Percentiles rank a stretch among this genome's conserved stretches.
These are phyloP conservation scores for Micropoecilia bifurca DNA, from an alignment of 2,797 vertebrate genomes.

Conservation along the genomic window DNA sequence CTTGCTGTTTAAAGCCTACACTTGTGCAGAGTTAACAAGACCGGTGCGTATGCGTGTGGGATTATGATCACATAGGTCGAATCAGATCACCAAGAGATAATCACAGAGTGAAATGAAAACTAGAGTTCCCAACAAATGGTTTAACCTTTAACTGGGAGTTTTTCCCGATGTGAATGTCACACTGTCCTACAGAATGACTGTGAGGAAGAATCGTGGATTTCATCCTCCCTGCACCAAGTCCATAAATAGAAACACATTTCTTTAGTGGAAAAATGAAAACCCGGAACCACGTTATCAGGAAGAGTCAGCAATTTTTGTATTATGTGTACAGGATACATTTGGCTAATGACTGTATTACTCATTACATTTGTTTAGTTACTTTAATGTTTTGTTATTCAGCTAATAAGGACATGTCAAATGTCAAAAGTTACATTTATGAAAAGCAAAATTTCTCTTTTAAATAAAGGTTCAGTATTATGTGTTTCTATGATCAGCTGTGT, in stretches of 20 bases:
- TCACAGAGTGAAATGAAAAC: constrained; percentile 7
- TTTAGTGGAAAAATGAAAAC: background rate
- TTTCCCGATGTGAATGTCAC: background rate
- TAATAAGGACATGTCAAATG: background rate
- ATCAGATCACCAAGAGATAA: constrained; percentile 16
- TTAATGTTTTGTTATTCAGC: background rate
- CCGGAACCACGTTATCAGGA: background rate
- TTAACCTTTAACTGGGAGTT: background rate
- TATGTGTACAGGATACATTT: background rate
- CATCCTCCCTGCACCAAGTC: background rate
- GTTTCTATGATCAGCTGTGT: too few relatives aligned
- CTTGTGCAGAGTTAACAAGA: constrained; percentile 36
- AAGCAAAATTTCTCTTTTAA: background rate
- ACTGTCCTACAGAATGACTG: background rate
- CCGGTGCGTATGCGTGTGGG: background rate
- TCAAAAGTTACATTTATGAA: background rate
- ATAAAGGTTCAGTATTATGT: too few relatives aligned
- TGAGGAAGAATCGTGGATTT: background rate
- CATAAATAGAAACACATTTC: background rate
- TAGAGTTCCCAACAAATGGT: background rate
- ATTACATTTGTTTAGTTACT: background rate
- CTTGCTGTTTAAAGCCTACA: constrained; percentile 63
- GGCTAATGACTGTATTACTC: background rate
- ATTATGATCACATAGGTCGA: constrained; percentile 19
- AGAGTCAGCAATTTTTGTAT: background rate